Evolutionary conservation across 1,140 invertebrate species (phyloP).

Genomic region (Phortica variegata): DNA sequence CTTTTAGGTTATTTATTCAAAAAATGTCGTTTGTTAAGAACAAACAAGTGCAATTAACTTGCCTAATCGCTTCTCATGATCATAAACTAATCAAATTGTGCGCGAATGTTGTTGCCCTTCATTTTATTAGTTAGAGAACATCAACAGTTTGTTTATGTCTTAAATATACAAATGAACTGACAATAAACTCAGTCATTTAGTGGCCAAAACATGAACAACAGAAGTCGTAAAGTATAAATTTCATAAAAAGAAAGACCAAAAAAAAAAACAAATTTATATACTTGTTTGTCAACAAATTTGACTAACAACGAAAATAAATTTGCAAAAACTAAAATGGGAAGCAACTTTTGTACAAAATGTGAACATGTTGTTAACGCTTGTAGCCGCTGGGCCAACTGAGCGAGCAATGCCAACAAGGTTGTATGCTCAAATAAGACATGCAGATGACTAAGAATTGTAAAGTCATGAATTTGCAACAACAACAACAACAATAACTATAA

Average conservation of each 20-base stretch:
- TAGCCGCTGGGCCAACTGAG: constrained; percentile 28
- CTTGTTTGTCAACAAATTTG: constrained; percentile 52
- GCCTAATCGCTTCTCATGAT: too few species aligned
- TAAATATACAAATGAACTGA: constrained; percentile 34
- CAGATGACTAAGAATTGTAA: constrained; percentile 14
- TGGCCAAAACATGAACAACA: constrained; percentile 28
- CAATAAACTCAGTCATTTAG: constrained; percentile 48
- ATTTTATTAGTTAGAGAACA: too few species aligned
- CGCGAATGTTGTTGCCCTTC: too few species aligned
- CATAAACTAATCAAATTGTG: too few species aligned
- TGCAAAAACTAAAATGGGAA: constrained; percentile 11
- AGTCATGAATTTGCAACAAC: constrained; percentile 17
- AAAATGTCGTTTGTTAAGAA: too few species aligned
- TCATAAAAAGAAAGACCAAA: too few species aligned
- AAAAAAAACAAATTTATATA: too few species aligned
- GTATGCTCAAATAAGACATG: constrained; percentile 22
- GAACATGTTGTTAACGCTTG: constrained; percentile 53
- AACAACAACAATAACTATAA: background rate
- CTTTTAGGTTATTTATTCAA: too few species aligned
- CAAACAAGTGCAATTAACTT: too few species aligned
- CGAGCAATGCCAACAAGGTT: constrained; percentile 19
- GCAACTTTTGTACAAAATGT: too few species aligned
- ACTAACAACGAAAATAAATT: constrained; percentile 50
- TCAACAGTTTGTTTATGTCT: background rate
- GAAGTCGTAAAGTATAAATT: too few species aligned